These are phyloP conservation scores for Podarcis siculus DNA, from an alignment of 2,797 vertebrate species.

Conservation along the genomic window DNA sequence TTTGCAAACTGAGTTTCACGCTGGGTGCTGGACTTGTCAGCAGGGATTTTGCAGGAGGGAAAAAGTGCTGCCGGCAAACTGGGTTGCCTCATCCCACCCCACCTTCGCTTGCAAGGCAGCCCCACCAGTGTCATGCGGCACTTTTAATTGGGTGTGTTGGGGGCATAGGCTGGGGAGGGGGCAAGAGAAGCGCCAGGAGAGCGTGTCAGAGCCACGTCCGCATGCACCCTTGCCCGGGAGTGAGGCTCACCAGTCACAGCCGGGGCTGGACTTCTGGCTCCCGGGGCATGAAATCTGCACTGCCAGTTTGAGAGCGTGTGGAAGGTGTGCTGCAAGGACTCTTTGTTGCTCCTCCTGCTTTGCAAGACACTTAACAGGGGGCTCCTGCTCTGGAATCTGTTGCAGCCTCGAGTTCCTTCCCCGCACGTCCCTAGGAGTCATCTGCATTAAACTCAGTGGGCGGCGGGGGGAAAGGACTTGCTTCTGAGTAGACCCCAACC, in stretches of 20 bases:
- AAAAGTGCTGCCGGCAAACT: background rate
- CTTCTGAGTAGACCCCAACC: background rate
- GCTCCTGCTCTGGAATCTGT: background rate
- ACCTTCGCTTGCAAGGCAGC: background rate
- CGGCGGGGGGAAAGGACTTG: background rate
- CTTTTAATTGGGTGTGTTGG: background rate
- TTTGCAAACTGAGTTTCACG: background rate
- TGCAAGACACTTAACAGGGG: background rate
- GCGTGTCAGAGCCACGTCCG: background rate
- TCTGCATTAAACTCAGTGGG: background rate
- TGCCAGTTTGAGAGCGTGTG: too few relatives aligned
- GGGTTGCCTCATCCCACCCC: background rate
- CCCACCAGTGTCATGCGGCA: background rate
- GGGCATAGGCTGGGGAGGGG: too few relatives aligned
- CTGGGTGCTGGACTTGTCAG: background rate
- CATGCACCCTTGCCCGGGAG: background rate
- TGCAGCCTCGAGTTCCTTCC: background rate
- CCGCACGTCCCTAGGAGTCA: background rate
- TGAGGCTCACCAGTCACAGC: background rate
- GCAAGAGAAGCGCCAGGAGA: background rate
- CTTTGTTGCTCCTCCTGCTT: background rate
- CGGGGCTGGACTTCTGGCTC: too few relatives aligned
- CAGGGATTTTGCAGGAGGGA: too few relatives aligned
- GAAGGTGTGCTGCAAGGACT: too few relatives aligned
- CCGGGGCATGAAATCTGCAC: background rate